A percentile compares a stretch with the other conserved stretches of the same genome.
These are phyloP conservation scores for Entelurus aequoreus DNA, from an alignment of 2,113 vertebrate species.

Conservation along the genomic window DNA sequence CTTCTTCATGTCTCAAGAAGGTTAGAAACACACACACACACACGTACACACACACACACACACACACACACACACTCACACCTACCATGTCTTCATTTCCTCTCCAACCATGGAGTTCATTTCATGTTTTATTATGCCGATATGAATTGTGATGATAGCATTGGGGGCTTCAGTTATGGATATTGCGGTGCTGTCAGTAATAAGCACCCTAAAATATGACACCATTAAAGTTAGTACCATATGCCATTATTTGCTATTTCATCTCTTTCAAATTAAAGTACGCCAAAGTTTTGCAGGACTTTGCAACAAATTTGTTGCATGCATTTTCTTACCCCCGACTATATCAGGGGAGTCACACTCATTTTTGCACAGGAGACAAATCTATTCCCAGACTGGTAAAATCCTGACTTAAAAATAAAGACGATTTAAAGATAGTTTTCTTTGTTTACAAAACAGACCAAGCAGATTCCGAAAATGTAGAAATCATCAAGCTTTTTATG, in stretches of 20 bases:
- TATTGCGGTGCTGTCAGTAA: neutral
- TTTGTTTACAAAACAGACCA: too few species aligned
- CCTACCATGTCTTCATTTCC: neutral
- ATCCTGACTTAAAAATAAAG: too few species aligned
- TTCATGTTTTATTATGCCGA: conserved; percentile 30
- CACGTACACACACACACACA: conserved; percentile 35
- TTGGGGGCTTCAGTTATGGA: conserved; percentile 3
- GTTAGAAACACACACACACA: neutral
- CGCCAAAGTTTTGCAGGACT: neutral
- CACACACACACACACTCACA: conserved; percentile 22
- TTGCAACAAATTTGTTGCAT: neutral
- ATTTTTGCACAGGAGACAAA: too few species aligned
- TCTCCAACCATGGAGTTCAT: conserved; percentile 18
- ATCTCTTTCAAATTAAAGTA: conserved; percentile 18
- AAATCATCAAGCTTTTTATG: too few species aligned
- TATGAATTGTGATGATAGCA: conserved; percentile 11
- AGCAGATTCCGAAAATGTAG: too few species aligned
- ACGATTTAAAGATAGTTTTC: too few species aligned
- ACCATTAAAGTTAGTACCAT: too few species aligned
- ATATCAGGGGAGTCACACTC: too few species aligned
- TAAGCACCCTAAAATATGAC: neutral
- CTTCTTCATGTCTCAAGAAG: too few species aligned
- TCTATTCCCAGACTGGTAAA: too few species aligned
- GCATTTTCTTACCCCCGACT: neutral
- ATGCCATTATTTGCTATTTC: conserved; percentile 8